Base-by-base conservation (phyloP, 2,888 invertebrate genomes). In the Plagiodera versicolora region DNA sequence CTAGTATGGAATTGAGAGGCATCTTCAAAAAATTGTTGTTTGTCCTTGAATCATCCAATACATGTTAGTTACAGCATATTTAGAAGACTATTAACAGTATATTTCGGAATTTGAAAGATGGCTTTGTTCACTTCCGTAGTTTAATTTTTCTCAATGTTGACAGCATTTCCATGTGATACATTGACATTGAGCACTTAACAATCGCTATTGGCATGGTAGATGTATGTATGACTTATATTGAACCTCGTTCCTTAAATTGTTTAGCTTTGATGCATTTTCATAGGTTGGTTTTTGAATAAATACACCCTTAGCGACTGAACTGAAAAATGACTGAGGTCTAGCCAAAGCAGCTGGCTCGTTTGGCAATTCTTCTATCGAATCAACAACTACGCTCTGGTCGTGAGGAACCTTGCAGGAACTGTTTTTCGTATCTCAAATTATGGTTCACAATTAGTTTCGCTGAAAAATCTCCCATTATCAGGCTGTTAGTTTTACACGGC, bases 91-190 rank as follows among this genome's bases (percentile, higher is more conserved):
- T 60, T 57, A 60, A 60, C 70, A 64, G 60, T 69, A 64, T 65
- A 62, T 66, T 59, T 58, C 39, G 39, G 52, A 59, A 55, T 60
- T 57, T 63, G 64, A 64, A 61, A 61, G 64, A 61, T 64, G 58
- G 60, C 60, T 64, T 63, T 63, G 63, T 67, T 65, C 65, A 65
- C 67, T 60, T 62, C 57, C 51, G 65, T 65, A 67, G 61, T 64
- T 64, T 60, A 61, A 57, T 57, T 63, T 61, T 56, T 64, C 57
- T 64, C 58, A 62, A 62, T 62, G 62, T 62, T 62, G 50, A 56
- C 62, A 56, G 61, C 61, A 62, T 62, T 58, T 58, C 54, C 52
- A 61, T 61, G 57, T 61, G 61, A 61, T 39, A 39, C 62, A 62
- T 62, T 62, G 56, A 58, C 62, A 62, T 62, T 62, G 56, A 58